phyloP scores from a whole-genome alignment of 1,140 invertebrate genomes.

The Bombus affinis region DNA sequence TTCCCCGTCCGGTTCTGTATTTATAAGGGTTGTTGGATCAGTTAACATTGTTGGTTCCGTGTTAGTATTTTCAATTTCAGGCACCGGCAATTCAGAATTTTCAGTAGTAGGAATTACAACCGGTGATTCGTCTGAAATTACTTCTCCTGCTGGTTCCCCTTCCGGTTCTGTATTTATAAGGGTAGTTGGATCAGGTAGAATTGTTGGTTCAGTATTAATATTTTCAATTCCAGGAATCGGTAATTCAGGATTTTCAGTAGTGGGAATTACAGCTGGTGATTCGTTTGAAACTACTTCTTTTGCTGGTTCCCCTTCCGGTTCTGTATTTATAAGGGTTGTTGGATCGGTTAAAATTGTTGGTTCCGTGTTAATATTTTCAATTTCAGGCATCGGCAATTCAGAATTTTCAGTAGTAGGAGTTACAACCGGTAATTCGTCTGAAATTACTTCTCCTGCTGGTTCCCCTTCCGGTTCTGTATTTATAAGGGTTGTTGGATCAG shows the following conservation, averaged over 20 bases:
- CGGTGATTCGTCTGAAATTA: neutral
- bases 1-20: neutral
- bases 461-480: neutral
- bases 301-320: accelerated
- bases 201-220: neutral
- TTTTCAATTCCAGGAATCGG: neutral
- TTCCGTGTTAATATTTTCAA: too few species aligned
- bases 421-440: accelerated
- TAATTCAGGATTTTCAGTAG: too few species aligned
- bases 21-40: neutral
- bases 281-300: neutral
- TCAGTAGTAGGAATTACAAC: too few species aligned
- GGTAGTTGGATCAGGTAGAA: accelerated
- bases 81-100: accelerated
- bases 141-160: neutral
- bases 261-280: too few species aligned
- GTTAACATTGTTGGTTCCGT: too few species aligned
- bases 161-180: too few species aligned
- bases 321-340: too few species aligned
- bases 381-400: too few species aligned
- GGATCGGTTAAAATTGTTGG: too few species aligned
- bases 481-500: neutral
- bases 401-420: accelerated
- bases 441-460: accelerated
- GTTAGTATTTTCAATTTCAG: neutral